Evolutionary conservation across 2,888 invertebrate species (phyloP).

Genomic region (Lordiphosa fenestrarum): DNA sequence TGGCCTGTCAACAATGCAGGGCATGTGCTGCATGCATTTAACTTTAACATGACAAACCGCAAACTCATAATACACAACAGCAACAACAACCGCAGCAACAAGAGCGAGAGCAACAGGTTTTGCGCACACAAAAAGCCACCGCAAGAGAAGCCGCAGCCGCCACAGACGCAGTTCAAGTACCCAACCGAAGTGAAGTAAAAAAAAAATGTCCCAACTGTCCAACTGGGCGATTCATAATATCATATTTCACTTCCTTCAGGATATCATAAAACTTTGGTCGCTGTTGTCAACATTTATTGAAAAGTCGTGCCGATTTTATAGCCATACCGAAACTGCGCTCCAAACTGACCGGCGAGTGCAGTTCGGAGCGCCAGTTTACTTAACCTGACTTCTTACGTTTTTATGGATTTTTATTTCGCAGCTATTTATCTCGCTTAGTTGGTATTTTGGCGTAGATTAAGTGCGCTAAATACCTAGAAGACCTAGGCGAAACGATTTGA

Average conservation of each 20-base stretch:
- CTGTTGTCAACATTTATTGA: conserved; percentile 81
- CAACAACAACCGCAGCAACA: conserved; percentile 35
- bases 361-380: conserved; percentile 30
- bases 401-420: conserved; percentile 76
- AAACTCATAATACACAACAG: conserved; percentile 70
- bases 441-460: conserved; percentile 79
- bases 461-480: conserved; percentile 72
- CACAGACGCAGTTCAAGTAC: conserved; percentile 33
- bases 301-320: conserved; percentile 80
- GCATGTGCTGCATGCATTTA: conserved; percentile 74
- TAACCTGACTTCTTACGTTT: conserved; percentile 21
- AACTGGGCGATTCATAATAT: conserved; percentile 73
- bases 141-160: conserved; percentile 39
- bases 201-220: conserved; percentile 69
- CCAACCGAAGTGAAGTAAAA: conserved; percentile 8
- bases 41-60: conserved; percentile 75
- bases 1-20: conserved; percentile 70
- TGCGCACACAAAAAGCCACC: conserved; percentile 50
- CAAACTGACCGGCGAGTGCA: conserved; percentile 17
- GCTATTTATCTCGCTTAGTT: conserved; percentile 78
- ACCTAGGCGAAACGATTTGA: conserved; percentile 58
- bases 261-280: conserved; percentile 79
- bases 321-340: conserved; percentile 45
- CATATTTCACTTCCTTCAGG: conserved; percentile 81
- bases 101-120: conserved; percentile 56